Conservation (phyloP, 1,140 invertebrate genomes). For the Zaprionus davidi region DNA sequence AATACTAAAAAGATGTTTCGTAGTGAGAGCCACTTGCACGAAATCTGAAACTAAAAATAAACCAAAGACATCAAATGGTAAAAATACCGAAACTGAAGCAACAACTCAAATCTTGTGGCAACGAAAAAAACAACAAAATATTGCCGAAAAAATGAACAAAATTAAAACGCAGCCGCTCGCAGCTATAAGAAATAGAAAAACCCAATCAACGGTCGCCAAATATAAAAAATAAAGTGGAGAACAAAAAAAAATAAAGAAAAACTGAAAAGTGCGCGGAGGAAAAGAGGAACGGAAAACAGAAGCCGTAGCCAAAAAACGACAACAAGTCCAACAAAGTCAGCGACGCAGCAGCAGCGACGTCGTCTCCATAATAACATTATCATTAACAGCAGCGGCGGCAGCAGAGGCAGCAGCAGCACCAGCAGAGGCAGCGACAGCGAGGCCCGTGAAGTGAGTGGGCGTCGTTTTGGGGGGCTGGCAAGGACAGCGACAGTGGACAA, state of each 20-base stretch:
- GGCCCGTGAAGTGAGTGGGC: constrained; percentile 64
- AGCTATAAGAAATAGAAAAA: constrained; percentile 62
- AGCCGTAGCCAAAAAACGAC: constrained; percentile 57
- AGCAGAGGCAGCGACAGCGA: constrained; percentile 36
- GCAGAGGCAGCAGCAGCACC: constrained; percentile 33
- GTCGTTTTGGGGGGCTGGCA: constrained; percentile 57
- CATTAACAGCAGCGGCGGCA: constrained; percentile 45
- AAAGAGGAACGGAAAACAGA: constrained; percentile 49
- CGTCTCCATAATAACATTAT: constrained; percentile 51
- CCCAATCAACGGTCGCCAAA: constrained; percentile 54
- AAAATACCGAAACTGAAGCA: constrained; percentile 71
- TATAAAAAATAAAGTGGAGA: neutral
- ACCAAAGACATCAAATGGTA: constrained; percentile 74
- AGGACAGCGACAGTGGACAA: constrained; percentile 61
- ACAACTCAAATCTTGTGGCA: constrained; percentile 59
- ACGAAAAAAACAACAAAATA: constrained; percentile 8
- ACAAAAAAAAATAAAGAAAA: constrained; percentile 23
- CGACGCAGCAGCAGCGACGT: constrained; percentile 27
- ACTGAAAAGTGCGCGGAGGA: constrained; percentile 17
- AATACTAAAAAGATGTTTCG: constrained; percentile 23
- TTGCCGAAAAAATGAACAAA: constrained; percentile 64
- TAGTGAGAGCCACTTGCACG: constrained; percentile 59
- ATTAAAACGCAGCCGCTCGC: constrained; percentile 76
- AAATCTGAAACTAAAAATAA: constrained; percentile 69
- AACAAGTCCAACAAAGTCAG: constrained; percentile 51